Evolutionary conservation across 2,888 invertebrate species (phyloP).

Genomic region (Andrena marginata): DNA sequence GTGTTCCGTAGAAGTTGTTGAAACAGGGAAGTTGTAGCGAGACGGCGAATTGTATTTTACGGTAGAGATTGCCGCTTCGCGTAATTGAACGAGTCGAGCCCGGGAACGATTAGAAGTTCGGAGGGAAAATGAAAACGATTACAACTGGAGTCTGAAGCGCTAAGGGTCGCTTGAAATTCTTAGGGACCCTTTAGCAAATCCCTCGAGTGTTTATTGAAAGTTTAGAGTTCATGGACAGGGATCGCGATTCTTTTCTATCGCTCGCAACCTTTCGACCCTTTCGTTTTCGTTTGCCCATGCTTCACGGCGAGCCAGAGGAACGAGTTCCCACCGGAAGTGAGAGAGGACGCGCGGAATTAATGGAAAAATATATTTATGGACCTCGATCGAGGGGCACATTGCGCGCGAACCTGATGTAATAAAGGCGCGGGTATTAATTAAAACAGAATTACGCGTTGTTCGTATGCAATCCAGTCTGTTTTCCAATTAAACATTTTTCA

Average conservation of each 20-base stretch:
- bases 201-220: not conserved
- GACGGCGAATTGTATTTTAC: constrained; percentile 18
- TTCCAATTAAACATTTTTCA: constrained; percentile 22
- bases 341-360: no score
- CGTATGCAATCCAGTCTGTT: not conserved
- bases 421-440: constrained; percentile 24
- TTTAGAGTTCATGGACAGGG: not conserved
- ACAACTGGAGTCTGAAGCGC: not conserved
- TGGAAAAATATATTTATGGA: constrained; percentile 15
- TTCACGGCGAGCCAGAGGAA: no score
- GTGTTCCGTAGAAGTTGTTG: not conserved
- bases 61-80: constrained; percentile 15
- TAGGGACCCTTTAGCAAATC: not conserved
- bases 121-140: constrained; percentile 5
- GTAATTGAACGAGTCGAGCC: constrained; percentile 19
- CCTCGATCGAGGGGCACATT: not conserved
- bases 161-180: not conserved
- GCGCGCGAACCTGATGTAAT: constrained; percentile 7
- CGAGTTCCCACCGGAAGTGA: no score
- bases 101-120: constrained; percentile 23
- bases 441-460: constrained; percentile 20
- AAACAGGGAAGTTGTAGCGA: not conserved
- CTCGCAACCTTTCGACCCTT: no score
- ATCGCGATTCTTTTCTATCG: not conserved
- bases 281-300: no score